These are phyloP conservation scores for Dicentrarchus labrax DNA, from an alignment of 2,113 vertebrate genomes.

Conservation along the genomic window DNA sequence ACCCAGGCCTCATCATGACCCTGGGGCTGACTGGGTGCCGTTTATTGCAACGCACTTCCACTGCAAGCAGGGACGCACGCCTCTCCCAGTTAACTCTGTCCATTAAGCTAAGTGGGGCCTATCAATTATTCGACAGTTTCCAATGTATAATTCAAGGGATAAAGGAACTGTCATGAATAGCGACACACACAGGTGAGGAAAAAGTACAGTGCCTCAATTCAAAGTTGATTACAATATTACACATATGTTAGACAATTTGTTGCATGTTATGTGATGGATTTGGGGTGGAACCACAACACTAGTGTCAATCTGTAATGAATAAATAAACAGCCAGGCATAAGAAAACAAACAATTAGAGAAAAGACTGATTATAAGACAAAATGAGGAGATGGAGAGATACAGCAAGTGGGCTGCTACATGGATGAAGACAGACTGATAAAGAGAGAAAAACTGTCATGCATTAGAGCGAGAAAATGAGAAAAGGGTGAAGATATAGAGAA, in stretches of 20 bases:
- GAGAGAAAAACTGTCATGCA: neutral
- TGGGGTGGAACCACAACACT: constrained; percentile 13
- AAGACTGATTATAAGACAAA: neutral
- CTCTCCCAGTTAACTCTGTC: constrained; percentile 77
- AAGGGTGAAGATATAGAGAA: neutral
- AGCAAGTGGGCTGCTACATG: neutral
- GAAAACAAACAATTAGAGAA: constrained; percentile 2
- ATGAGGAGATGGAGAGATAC: constrained; percentile 16
- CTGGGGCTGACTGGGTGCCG: constrained; percentile 42
- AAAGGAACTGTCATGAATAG: constrained; percentile 65
- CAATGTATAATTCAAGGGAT: constrained; percentile 79
- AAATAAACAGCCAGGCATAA: constrained; percentile 13
- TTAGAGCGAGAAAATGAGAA: neutral
- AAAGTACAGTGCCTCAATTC: constrained; percentile 28
- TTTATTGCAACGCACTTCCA: constrained; percentile 67
- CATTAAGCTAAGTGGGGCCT: constrained; percentile 82
- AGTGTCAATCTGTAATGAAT: constrained; percentile 32
- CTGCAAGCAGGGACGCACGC: constrained; percentile 46
- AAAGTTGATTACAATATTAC: constrained; percentile 21
- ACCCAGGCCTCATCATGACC: constrained; percentile 68
- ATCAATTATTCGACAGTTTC: constrained; percentile 77
- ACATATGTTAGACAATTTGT: neutral
- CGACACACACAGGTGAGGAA: constrained; percentile 61
- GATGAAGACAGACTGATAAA: neutral
- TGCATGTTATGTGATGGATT: constrained; percentile 1